phyloP scores from a whole-genome alignment of 1,140 invertebrate species.

The Brachionus asplanchnoidis region DNA sequence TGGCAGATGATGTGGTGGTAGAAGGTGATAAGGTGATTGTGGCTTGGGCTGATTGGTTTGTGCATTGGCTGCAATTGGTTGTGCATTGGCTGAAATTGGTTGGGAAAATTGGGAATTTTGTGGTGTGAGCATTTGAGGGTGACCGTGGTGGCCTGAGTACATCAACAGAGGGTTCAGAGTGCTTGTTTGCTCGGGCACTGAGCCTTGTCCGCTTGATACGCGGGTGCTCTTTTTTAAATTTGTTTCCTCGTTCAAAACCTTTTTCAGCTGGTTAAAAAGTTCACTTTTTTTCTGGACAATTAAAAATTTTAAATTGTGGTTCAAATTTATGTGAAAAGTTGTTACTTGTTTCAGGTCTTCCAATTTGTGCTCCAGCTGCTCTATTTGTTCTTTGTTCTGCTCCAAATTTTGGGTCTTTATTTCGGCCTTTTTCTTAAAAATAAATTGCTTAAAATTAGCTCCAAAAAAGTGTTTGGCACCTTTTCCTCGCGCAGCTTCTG shows the following conservation, averaged over 20 bases:
- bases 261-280: conserved; percentile 36
- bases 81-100: not conserved
- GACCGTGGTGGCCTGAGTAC: conserved; percentile 9
- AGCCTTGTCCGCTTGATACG: not conserved
- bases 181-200: not conserved
- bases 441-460: not conserved
- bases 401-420: conserved; percentile 34
- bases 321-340: no score
- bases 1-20: not conserved
- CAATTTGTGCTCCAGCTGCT: not conserved
- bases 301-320: not conserved
- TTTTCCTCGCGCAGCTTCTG: conserved; percentile 24
- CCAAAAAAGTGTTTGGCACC: not conserved
- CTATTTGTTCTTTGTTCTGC: conserved; percentile 20
- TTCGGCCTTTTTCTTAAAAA: conserved; percentile 34
- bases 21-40: not conserved
- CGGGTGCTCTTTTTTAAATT: conserved; percentile 30
- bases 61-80: not conserved
- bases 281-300: conserved; percentile 5
- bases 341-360: conserved; percentile 5
- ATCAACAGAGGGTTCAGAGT: not conserved
- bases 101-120: conserved; percentile 16
- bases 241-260: conserved; percentile 39
- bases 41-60: not conserved
- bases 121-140: not conserved